Conservation (phyloP, 1,140 invertebrate genomes). For the Panulirus ornatus region DNA sequence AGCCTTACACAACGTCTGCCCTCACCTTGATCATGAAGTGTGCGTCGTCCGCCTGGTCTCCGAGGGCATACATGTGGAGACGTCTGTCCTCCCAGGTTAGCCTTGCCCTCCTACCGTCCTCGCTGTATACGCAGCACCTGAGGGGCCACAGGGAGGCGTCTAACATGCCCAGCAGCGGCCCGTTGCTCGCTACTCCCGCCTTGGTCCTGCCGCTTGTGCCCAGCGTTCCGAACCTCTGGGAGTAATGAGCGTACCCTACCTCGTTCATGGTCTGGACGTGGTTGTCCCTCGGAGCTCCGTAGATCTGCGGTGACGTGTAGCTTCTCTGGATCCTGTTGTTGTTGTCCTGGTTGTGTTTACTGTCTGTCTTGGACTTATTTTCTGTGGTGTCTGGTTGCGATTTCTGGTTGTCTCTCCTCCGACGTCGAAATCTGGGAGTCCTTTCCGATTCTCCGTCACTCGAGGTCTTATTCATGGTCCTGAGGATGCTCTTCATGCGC, state of each 20-base stretch:
- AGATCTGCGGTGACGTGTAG: neutral
- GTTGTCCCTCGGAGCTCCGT: neutral
- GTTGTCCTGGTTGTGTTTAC: neutral
- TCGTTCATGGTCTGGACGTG: neutral
- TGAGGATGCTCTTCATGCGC: conserved; percentile 49
- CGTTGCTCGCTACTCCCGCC: neutral
- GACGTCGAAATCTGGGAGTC: neutral
- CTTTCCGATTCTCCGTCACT: conserved; percentile 29
- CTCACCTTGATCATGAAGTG: conserved; percentile 66
- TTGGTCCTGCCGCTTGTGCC: neutral
- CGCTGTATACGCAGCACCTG: conserved; percentile 46
- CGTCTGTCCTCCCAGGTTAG: conserved; percentile 40
- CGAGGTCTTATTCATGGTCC: neutral
- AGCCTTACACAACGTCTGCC: no score
- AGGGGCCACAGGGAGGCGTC: conserved; percentile 47
- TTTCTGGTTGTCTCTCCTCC: neutral
- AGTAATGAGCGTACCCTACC: neutral
- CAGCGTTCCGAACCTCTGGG: neutral
- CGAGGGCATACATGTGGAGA: conserved; percentile 54
- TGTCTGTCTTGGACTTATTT: no score
- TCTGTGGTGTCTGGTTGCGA: neutral
- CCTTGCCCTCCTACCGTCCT: conserved; percentile 37
- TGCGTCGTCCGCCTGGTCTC: conserved; percentile 35
- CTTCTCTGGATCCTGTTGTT: neutral
- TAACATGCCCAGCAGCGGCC: conserved; percentile 25